phyloP scores from a whole-genome alignment of 2,888 invertebrate genomes.

The Protodeltote pygarga region DNA sequence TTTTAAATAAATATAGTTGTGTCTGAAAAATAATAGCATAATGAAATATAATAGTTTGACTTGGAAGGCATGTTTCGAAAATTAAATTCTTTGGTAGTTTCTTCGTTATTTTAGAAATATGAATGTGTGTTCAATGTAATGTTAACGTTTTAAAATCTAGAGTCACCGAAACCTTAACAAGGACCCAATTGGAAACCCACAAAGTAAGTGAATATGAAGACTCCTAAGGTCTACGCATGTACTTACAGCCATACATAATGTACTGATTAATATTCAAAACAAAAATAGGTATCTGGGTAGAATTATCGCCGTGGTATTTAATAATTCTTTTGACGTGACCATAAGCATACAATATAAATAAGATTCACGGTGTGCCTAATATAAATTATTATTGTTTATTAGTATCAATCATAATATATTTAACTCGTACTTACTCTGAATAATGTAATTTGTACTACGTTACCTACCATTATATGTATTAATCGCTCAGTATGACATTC shows the following conservation, averaged over 20 bases:
- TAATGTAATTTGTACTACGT: conserved; percentile 43
- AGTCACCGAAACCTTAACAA: conserved; percentile 17
- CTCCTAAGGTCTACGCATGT: conserved; percentile 30
- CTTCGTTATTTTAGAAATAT: too few relatives aligned
- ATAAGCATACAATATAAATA: conserved; percentile 36
- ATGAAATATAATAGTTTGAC: too few relatives aligned
- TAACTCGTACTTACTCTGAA: conserved; percentile 24
- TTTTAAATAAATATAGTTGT: too few relatives aligned
- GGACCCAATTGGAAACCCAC: conserved; percentile 12
- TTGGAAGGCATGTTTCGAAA: not conserved
- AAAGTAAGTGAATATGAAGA: conserved; percentile 35
- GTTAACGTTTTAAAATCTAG: conserved; percentile 9
- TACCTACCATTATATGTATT: conserved; percentile 53
- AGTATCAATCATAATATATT: conserved; percentile 31
- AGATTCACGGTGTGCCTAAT: conserved; percentile 53
- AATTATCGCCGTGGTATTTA: conserved; percentile 26
- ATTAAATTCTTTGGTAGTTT: conserved; percentile 18
- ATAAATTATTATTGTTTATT: conserved; percentile 39
- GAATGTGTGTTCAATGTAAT: conserved; percentile 29
- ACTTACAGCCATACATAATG: conserved; percentile 43
- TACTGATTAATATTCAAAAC: conserved; percentile 28
- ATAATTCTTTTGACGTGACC: conserved; percentile 44
- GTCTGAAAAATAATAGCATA: too few relatives aligned
- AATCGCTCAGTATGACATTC: conserved; percentile 49
- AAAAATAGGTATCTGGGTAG: conserved; percentile 9